Evolutionary conservation across 2,113 vertebrate species (phyloP).

Genomic region (Phrynosoma platyrhinos): DNA sequence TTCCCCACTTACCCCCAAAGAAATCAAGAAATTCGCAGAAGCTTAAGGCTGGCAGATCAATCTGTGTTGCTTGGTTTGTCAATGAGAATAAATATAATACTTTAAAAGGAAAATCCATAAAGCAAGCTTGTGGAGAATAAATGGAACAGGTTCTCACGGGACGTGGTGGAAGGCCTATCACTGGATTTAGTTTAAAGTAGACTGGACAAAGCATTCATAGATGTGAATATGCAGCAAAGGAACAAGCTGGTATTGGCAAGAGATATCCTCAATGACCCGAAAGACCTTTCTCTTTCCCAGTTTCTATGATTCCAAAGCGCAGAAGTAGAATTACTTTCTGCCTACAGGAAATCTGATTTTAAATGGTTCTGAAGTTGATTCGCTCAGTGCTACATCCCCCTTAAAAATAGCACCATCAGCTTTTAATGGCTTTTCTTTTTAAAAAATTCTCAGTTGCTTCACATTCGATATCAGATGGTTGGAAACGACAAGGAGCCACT

Average conservation of each 20-base stretch:
- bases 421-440: constrained; percentile 29
- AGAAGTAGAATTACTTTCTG: constrained; percentile 35
- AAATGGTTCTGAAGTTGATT: constrained; percentile 44
- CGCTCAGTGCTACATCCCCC: constrained; percentile 7
- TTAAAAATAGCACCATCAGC: constrained; percentile 23
- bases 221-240: constrained; percentile 51
- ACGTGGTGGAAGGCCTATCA: constrained; percentile 20
- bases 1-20: background rate
- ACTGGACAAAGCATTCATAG: constrained; percentile 56
- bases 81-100: constrained; percentile 73
- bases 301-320: constrained; percentile 35
- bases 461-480: constrained; percentile 22
- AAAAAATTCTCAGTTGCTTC: constrained; percentile 23
- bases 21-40: constrained; percentile 20
- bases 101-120: constrained; percentile 68
- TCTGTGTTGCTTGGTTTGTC: constrained; percentile 66
- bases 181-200: constrained; percentile 57
- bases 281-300: constrained; percentile 49
- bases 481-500: constrained; percentile 23
- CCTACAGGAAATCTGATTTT: constrained; percentile 12
- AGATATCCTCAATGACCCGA: constrained; percentile 48
- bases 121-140: constrained; percentile 60
- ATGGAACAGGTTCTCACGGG: constrained; percentile 64
- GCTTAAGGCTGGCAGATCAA: constrained; percentile 41
- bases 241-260: constrained; percentile 58